Conservation (phyloP, 2,113 vertebrate genomes). For the Campylomormyrus tamandua region DNA sequence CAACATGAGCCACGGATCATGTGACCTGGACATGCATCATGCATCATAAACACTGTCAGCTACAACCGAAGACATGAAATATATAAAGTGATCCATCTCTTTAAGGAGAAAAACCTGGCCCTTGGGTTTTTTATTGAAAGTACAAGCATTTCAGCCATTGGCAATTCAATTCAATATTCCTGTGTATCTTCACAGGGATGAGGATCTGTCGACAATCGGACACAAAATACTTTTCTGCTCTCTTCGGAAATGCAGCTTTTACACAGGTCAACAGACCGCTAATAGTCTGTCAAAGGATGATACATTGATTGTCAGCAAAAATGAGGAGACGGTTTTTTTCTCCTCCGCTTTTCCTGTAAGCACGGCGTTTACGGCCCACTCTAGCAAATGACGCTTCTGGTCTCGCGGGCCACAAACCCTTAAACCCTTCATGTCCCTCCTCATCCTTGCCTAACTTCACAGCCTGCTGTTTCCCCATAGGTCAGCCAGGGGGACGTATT, state of each 20-base stretch:
- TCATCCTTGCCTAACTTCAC: neutral
- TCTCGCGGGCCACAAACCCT: neutral
- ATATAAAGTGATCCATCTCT: neutral
- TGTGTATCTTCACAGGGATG: neutral
- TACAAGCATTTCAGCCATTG: neutral
- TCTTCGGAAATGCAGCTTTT: neutral
- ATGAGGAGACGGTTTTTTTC: too few species aligned
- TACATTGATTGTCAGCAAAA: conserved; percentile 9
- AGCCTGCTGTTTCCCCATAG: neutral
- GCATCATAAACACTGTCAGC: neutral
- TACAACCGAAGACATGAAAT: neutral
- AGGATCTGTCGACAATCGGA: neutral
- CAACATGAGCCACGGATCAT: neutral
- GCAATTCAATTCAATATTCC: neutral
- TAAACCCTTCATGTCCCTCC: neutral
- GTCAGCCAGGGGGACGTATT: neutral
- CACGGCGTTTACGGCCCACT: conserved; percentile 6
- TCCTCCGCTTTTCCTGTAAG: neutral
- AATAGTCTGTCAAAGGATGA: conserved; percentile 12
- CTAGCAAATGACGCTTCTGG: neutral
- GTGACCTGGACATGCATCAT: neutral
- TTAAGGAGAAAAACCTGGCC: neutral
- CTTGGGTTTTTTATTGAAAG: neutral
- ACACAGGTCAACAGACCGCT: neutral
- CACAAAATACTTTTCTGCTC: neutral